Evolutionary conservation across 2,888 invertebrate species (phyloP).

Genomic region (Calliphora vomitoria): DNA sequence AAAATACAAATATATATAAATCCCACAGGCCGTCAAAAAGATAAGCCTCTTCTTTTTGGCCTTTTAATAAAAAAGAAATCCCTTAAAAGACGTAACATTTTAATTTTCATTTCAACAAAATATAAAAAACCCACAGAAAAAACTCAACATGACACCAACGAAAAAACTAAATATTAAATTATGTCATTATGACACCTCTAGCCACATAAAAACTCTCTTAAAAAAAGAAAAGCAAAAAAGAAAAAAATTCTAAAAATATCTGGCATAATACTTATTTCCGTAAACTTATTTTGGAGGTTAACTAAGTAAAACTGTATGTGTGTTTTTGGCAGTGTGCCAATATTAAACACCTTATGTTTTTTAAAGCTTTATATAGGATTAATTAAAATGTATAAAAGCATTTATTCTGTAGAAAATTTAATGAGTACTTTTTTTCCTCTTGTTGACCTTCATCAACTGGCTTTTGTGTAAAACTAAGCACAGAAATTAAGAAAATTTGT

Average conservation of each 20-base stretch:
- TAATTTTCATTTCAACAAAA: constrained; percentile 27
- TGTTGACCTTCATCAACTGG: constrained; percentile 9
- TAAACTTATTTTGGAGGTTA: constrained; percentile 17
- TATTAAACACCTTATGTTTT: constrained; percentile 56
- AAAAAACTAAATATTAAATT: constrained; percentile 41
- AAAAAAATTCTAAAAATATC: constrained; percentile 13
- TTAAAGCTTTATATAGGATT: constrained; percentile 26
- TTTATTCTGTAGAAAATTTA: background rate
- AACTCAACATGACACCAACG: background rate
- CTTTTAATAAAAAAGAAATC: constrained; percentile 47
- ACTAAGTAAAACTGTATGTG: background rate
- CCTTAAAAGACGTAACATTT: constrained; percentile 23
- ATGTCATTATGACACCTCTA: constrained; percentile 44
- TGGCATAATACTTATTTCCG: background rate
- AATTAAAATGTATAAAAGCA: constrained; percentile 53
- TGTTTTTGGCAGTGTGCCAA: constrained; percentile 47
- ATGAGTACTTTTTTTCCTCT: background rate
- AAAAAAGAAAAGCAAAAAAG: background rate
- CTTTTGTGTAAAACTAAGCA: background rate
- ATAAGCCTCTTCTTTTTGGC: constrained; percentile 5
- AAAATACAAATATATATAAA: constrained; percentile 1
- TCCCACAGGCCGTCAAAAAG: constrained; percentile 42
- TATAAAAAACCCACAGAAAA: background rate
- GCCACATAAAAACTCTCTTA: constrained; percentile 8
- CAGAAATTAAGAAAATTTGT: background rate